Conservation (phyloP, 30 jellyfish, hydroid and myxozoan species). For the Chrysaora quinquecirrha region DNA sequence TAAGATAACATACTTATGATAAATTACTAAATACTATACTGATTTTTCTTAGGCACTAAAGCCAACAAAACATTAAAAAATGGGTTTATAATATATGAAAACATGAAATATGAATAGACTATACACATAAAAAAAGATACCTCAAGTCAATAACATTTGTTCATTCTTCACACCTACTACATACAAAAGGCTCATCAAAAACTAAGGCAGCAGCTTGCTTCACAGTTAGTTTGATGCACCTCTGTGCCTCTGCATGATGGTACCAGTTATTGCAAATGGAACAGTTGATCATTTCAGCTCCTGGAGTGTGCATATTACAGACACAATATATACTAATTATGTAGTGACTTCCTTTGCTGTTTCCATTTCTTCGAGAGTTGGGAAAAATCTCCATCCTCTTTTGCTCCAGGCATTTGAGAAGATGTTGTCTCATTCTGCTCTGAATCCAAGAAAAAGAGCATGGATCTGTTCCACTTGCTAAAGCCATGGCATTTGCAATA, state of each 20-base stretch:
- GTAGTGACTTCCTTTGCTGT: background rate
- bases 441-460: constrained; percentile 28
- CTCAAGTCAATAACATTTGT: no score
- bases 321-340: background rate
- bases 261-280: constrained; percentile 12
- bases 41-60: no score
- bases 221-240: constrained; percentile 10
- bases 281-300: background rate
- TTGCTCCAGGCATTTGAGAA: constrained; percentile 13
- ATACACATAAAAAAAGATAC: no score
- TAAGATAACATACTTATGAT: no score
- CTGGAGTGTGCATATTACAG: constrained; percentile 17
- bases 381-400: constrained; percentile 14
- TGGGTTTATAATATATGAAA: no score
- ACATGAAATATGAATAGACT: no score
- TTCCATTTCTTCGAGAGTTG: background rate
- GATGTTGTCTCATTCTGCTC: constrained; percentile 36
- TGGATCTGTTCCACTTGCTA: constrained; percentile 28
- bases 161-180: constrained; percentile 28
- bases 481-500: constrained; percentile 50
- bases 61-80: no score
- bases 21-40: no score
- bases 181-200: background rate
- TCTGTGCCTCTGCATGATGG: constrained; percentile 19
- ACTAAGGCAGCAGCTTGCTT: constrained; percentile 42